Conservation (phyloP, 2,888 invertebrate species). For the Kryphioiulus occultus region DNA sequence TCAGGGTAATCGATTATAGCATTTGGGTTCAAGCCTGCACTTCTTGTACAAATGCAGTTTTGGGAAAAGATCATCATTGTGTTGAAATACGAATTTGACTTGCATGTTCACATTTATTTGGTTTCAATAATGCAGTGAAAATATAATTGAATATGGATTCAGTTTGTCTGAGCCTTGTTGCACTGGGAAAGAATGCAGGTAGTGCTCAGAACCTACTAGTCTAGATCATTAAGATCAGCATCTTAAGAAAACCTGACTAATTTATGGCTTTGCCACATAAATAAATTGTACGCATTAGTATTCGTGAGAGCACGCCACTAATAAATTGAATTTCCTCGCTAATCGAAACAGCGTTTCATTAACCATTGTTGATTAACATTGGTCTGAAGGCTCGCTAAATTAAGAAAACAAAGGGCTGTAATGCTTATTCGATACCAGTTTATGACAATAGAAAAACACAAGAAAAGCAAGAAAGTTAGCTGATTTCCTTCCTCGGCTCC, state of each 20-base stretch:
- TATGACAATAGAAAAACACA: not conserved
- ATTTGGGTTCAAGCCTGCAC: too few relatives aligned
- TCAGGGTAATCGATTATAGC: too few relatives aligned
- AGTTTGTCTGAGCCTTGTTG: not conserved
- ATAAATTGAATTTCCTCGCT: slow-evolving; percentile 32
- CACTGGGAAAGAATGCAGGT: not conserved
- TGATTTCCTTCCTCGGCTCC: not conserved
- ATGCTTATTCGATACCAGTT: not conserved
- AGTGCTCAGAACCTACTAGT: not conserved
- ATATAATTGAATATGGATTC: not conserved
- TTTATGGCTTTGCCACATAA: slow-evolving; percentile 12
- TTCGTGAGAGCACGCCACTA: not conserved
- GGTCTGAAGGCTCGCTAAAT: not conserved
- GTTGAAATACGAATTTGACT: too few relatives aligned
- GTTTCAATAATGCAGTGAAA: too few relatives aligned
- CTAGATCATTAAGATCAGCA: not conserved
- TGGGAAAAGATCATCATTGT: too few relatives aligned
- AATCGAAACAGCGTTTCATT: slow-evolving; percentile 40
- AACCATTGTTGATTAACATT: slow-evolving; percentile 34
- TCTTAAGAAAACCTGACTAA: not conserved
- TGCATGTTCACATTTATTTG: too few relatives aligned
- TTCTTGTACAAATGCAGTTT: too few relatives aligned
- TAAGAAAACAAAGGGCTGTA: slow-evolving; percentile 19
- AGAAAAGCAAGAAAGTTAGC: not conserved
- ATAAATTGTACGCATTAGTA: slow-evolving; percentile 36